Evolutionary conservation across 2,797 vertebrate genomes (phyloP).

Genomic region (Premnoplex brunnescens): DNA sequence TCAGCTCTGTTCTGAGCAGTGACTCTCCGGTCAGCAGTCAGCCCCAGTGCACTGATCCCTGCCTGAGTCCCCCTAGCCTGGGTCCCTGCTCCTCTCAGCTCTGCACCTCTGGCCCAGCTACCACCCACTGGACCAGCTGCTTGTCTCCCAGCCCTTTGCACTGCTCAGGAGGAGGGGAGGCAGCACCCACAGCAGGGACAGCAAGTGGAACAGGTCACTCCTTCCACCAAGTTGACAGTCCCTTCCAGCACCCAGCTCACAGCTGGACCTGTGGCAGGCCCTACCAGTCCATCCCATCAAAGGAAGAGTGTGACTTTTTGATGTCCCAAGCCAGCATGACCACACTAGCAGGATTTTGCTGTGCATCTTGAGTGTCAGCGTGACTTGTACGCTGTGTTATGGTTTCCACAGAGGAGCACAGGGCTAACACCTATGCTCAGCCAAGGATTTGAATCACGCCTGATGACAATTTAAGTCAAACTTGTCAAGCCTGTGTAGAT

Average conservation of each 20-base stretch:
- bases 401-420: background rate
- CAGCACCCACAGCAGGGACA: background rate
- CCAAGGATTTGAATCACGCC: rapidly evolving
- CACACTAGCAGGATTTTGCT: background rate
- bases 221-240: rapidly evolving
- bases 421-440: background rate
- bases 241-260: background rate
- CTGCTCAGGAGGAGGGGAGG: background rate
- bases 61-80: background rate
- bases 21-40: background rate
- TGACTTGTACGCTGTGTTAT: rapidly evolving
- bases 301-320: rapidly evolving
- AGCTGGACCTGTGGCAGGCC: rapidly evolving
- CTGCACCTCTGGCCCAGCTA: background rate
- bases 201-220: background rate
- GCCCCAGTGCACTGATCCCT: rapidly evolving
- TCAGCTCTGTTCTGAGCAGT: background rate
- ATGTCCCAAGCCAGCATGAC: rapidly evolving
- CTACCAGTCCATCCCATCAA: background rate
- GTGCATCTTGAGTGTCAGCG: rapidly evolving
- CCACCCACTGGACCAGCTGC: background rate
- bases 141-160: background rate
- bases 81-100: background rate
- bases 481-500: background rate
- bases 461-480: background rate